phyloP scores from a whole-genome alignment of 2,113 vertebrate genomes.

The Oryzias javanicus region DNA sequence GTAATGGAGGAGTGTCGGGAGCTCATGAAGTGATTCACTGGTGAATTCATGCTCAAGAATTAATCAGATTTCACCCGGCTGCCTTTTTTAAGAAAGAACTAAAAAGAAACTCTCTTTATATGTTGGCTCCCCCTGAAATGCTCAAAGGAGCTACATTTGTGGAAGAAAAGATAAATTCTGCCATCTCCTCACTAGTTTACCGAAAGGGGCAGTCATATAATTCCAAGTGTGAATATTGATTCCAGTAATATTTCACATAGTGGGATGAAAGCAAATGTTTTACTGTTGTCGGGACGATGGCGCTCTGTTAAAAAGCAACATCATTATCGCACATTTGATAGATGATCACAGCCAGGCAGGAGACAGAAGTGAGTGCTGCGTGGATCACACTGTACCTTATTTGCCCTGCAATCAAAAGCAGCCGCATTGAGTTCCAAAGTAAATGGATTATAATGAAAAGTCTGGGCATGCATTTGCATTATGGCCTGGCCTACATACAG shows the following conservation, averaged over 20 bases:
- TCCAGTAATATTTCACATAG: slow-evolving; percentile 22
- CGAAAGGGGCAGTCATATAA: slow-evolving; percentile 22
- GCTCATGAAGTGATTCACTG: slow-evolving; percentile 62
- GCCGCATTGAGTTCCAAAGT: slow-evolving; percentile 41
- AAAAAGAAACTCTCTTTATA: slow-evolving; percentile 50
- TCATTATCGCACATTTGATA: slow-evolving; percentile 33
- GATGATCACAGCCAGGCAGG: slow-evolving; percentile 4
- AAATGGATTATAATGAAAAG: slow-evolving; percentile 57
- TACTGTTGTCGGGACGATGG: slow-evolving; percentile 39
- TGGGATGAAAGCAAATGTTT: slow-evolving; percentile 55
- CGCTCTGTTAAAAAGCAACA: slow-evolving; percentile 12
- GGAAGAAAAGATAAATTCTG: slow-evolving; percentile 54
- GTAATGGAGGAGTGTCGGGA: slow-evolving; percentile 61
- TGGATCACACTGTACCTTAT: slow-evolving; percentile 11
- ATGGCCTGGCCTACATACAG: slow-evolving; percentile 43
- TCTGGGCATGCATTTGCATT: slow-evolving; percentile 27
- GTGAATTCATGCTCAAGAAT: slow-evolving; percentile 57
- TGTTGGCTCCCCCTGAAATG: slow-evolving; percentile 43
- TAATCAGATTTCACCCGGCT: slow-evolving; percentile 57
- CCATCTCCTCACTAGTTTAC: slow-evolving; percentile 37
- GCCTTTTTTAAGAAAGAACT: slow-evolving; percentile 50
- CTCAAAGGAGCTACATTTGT: slow-evolving; percentile 52
- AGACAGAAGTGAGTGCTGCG: slow-evolving; percentile 5
- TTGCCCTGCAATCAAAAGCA: slow-evolving; percentile 31
- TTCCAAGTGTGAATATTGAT: slow-evolving; percentile 38